Conservation (phyloP, 2,113 vertebrate genomes). For the Phycodurus eques region DNA sequence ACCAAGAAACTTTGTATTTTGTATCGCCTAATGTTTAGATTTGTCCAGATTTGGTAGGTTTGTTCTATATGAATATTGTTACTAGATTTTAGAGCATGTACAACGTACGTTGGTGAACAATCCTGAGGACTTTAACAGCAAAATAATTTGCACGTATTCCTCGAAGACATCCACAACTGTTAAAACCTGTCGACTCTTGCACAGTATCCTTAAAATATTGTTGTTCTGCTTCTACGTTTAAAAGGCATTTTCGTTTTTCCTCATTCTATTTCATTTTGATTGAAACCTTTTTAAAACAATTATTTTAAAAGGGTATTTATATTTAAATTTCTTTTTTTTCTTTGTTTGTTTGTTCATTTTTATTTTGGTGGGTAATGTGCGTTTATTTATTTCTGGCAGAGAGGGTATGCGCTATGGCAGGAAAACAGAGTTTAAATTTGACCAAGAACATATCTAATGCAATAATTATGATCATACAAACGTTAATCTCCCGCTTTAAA, state of each 20-base stretch:
- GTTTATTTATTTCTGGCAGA: constrained; percentile 46
- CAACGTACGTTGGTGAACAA: constrained; percentile 30
- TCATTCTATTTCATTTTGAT: not conserved
- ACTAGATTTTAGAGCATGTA: constrained; percentile 61
- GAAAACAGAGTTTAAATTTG: constrained; percentile 62
- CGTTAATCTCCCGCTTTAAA: constrained; percentile 56
- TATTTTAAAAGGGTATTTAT: not conserved
- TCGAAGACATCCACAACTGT: constrained; percentile 15
- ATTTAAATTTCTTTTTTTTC: not conserved
- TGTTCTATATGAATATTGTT: constrained; percentile 55
- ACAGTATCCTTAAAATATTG: constrained; percentile 8
- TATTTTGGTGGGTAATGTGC: constrained; percentile 2
- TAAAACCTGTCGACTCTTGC: constrained; percentile 13
- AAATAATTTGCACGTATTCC: constrained; percentile 12
- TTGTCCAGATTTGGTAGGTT: constrained; percentile 53
- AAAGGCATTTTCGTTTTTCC: constrained; percentile 18
- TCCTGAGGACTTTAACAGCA: constrained; percentile 28
- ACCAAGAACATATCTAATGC: constrained; percentile 51
- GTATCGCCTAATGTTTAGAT: constrained; percentile 60
- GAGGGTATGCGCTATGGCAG: constrained; percentile 32
- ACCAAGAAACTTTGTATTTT: constrained; percentile 57
- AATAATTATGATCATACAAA: constrained; percentile 63
- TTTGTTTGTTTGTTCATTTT: constrained; percentile 1
- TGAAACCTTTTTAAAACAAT: not conserved
- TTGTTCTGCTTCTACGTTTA: constrained; percentile 9